These are phyloP conservation scores for Setophaga coronata DNA, from an alignment of 2,113 vertebrate genomes.

Conservation along the genomic window DNA sequence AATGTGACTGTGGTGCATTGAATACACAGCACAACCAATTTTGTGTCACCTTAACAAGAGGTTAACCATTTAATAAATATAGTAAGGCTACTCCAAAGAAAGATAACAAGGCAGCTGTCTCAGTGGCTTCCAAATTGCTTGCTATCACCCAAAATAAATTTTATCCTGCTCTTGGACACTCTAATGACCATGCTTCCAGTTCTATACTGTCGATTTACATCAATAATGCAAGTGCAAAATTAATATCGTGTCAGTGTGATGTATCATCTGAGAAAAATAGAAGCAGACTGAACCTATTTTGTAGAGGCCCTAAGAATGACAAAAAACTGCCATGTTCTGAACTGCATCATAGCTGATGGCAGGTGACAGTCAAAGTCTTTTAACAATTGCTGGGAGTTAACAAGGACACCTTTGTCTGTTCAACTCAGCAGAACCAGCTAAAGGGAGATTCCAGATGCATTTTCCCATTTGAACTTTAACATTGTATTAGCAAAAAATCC, in stretches of 20 bases:
- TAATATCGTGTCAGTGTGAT: not conserved
- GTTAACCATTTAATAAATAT: conserved; percentile 29
- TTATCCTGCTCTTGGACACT: not conserved
- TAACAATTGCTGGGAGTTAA: not conserved
- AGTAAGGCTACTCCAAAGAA: conserved; percentile 30
- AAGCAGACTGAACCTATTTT: not conserved
- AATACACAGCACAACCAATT: not conserved
- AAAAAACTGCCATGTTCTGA: not conserved
- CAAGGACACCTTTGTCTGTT: not conserved
- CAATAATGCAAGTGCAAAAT: not conserved
- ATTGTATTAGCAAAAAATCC: not conserved
- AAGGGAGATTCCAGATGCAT: not conserved
- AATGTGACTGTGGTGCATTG: not conserved
- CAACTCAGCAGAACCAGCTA: not conserved
- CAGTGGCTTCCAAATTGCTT: conserved; percentile 9
- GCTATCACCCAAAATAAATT: conserved; percentile 1
- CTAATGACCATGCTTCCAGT: not conserved
- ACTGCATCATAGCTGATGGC: not conserved
- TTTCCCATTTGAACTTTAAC: not conserved
- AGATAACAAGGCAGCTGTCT: conserved; percentile 30
- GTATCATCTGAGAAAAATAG: not conserved
- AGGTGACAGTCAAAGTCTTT: not conserved
- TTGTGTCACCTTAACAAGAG: conserved; percentile 2
- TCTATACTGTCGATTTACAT: not conserved
- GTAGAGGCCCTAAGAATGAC: not conserved